Percentiles rank a stretch among this genome's conserved stretches.
phyloP scores from a whole-genome alignment of 1,140 invertebrate genomes.

The Dreissena rostriformis region DNA sequence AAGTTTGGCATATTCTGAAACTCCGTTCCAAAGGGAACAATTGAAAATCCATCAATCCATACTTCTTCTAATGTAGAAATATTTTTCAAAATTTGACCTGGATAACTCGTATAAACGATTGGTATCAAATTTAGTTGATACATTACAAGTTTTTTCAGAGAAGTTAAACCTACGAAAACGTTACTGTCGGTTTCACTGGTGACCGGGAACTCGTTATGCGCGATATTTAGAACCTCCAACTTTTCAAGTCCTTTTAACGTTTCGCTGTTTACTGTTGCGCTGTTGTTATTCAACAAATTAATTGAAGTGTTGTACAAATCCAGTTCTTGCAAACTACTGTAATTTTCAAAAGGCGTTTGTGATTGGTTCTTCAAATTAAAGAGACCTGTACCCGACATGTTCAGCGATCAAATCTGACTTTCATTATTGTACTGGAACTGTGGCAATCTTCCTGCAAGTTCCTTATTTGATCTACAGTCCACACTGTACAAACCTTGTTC shows the following conservation, averaged over 20 bases:
- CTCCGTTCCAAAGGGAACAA: conserved; percentile 3
- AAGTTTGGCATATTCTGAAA: conserved; percentile 20
- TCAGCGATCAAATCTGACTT: neutral
- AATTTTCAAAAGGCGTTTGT: neutral
- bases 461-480: too few species aligned
- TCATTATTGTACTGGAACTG: too few species aligned
- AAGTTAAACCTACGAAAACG: neutral
- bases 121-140: conserved; percentile 18
- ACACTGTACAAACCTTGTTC: too few species aligned
- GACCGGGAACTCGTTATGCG: conserved; percentile 9
- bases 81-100: neutral
- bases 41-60: conserved; percentile 35
- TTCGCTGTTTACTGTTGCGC: neutral
- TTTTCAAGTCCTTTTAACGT: neutral
- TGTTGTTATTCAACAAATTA: neutral
- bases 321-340: neutral
- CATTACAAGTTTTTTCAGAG: conserved; percentile 21
- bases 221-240: conserved; percentile 22
- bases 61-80: conserved; percentile 9
- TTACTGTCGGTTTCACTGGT: neutral
- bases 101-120: neutral
- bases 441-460: too few species aligned
- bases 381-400: conserved; percentile 9
- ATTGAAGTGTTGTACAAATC: conserved; percentile 24
- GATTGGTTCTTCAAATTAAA: neutral